A percentile compares a stretch with the other conserved stretches of the same genome.
Evolutionary conservation across 2,113 vertebrate genomes (phyloP).

Genomic region (Halichoeres trimaculatus): DNA sequence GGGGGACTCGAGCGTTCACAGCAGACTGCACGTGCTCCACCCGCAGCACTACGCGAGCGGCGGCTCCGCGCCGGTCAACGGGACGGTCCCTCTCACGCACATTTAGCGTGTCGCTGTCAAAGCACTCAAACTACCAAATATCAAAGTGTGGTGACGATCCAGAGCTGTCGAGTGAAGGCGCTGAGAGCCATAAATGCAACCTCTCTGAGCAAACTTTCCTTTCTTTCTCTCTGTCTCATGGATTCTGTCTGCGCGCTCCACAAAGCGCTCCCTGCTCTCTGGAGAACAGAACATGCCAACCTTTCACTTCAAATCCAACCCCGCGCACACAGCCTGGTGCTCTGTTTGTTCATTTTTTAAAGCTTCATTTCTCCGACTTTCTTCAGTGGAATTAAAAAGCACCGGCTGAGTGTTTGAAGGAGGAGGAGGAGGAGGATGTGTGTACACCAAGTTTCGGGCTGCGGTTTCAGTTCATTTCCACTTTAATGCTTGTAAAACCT

Average conservation of each 20-base stretch:
- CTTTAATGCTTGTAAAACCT: conserved; percentile 86
- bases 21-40: conserved; percentile 92
- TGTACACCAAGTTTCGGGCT: conserved; percentile 79
- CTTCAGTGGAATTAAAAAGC: conserved; percentile 69
- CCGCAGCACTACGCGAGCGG: conserved; percentile 94
- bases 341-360: conserved; percentile 22
- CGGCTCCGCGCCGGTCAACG: conserved; percentile 89
- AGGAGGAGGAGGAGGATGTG: conserved; percentile 45
- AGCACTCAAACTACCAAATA: conserved; percentile 81
- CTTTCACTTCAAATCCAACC: conserved; percentile 75
- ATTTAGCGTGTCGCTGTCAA: conserved; percentile 81
- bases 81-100: conserved; percentile 96
- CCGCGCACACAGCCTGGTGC: conserved; percentile 66
- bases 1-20: conserved; percentile 89
- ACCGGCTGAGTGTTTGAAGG: conserved; percentile 33
- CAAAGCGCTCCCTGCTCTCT: conserved; percentile 60
- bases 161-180: no score
- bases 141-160: conserved; percentile 70
- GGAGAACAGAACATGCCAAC: conserved; percentile 82
- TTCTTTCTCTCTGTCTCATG: conserved; percentile 34
- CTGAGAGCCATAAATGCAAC: no score
- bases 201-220: conserved; percentile 76
- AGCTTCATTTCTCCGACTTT: conserved; percentile 43
- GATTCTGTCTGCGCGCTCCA: conserved; percentile 73
- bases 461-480: conserved; percentile 74